Evolutionary conservation across 2,113 vertebrate genomes (phyloP).

Genomic region (Desmodus rotundus): DNA sequence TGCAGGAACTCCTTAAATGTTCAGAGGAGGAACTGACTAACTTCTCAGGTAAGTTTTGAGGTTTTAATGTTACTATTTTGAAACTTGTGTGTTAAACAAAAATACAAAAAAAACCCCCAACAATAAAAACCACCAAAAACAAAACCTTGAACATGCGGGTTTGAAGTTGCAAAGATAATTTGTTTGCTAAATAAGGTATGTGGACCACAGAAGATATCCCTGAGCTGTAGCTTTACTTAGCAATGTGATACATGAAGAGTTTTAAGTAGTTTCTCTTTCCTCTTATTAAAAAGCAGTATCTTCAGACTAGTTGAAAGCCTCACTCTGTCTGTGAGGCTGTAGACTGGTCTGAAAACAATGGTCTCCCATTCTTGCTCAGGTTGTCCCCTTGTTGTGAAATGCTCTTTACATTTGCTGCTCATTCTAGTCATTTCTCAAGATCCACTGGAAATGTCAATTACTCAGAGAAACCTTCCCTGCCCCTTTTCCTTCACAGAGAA

Average conservation of each 20-base stretch:
- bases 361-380: neutral
- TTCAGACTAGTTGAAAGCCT: neutral
- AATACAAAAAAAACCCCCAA: too few species aligned
- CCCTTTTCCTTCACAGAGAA: neutral
- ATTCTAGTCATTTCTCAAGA: neutral
- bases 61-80: neutral
- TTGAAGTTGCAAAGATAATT: neutral
- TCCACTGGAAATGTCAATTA: neutral
- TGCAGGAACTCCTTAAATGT: too few species aligned
- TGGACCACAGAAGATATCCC: neutral
- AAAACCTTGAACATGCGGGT: neutral
- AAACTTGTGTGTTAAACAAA: neutral
- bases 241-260: rapidly evolving
- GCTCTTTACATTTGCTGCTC: neutral
- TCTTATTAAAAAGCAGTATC: neutral
- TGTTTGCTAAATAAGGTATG: neutral
- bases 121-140: neutral
- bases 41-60: neutral
- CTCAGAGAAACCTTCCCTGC: neutral
- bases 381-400: neutral
- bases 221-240: neutral
- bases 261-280: neutral
- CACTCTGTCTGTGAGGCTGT: neutral
- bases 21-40: neutral
- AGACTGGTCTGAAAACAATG: neutral